A percentile compares a stretch with the other conserved stretches of the same genome.
Conservation (phyloP, 2,113 vertebrate genomes). For the Tichodroma muraria region DNA sequence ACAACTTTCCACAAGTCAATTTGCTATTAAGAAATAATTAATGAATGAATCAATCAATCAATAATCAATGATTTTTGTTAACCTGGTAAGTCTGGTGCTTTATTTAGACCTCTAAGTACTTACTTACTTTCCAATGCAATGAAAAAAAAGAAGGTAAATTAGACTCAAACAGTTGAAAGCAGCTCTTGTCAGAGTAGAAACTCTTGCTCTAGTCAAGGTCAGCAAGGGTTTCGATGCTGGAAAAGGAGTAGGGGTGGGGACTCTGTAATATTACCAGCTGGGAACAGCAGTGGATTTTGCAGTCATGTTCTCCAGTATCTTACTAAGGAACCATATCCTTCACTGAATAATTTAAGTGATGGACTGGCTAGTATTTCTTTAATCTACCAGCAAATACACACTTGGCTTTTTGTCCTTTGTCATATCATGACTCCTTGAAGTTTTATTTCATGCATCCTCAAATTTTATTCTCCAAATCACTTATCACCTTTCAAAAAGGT, state of each 20-base stretch:
- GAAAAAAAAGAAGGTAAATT: background rate
- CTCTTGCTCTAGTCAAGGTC: background rate
- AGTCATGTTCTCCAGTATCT: background rate
- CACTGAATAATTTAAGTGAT: background rate
- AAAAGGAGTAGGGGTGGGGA: background rate
- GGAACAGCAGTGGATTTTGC: background rate
- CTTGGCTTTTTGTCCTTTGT: background rate
- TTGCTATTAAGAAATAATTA: background rate
- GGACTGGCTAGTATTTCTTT: background rate
- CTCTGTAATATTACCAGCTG: background rate
- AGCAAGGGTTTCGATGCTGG: background rate
- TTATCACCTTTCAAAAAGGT: background rate
- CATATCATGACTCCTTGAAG: background rate
- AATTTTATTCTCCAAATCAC: background rate
- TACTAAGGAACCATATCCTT: background rate
- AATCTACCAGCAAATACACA: background rate
- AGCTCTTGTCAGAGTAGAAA: background rate
- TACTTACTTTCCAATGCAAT: background rate
- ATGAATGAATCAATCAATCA: background rate
- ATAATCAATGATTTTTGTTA: background rate
- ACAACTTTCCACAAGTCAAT: background rate
- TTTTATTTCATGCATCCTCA: background rate
- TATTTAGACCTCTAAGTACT: background rate
- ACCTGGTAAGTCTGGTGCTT: background rate
- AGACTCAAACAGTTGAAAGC: background rate